A percentile compares a stretch with the other conserved stretches of the same genome.
Conservation (phyloP, 2,888 invertebrate species). For the Yponomeuta malinellus region DNA sequence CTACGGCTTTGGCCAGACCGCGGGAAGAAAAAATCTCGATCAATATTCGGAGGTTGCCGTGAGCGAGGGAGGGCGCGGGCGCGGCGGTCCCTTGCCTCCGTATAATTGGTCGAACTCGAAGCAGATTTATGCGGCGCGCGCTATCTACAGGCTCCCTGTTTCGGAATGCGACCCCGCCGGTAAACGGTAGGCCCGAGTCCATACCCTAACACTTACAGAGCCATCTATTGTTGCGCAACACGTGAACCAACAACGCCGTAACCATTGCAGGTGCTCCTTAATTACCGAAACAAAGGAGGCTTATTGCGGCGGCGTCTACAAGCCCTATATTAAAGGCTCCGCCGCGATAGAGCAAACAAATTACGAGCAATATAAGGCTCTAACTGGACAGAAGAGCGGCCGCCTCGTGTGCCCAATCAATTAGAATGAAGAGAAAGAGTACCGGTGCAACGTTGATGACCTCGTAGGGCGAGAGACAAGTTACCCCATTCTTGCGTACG, state of each 20-base stretch:
- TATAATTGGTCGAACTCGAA: constrained; percentile 60
- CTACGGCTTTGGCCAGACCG: constrained; percentile 37
- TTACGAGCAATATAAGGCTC: constrained; percentile 56
- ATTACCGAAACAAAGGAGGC: constrained; percentile 51
- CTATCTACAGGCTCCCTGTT: constrained; percentile 31
- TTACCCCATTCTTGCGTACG: constrained; percentile 5
- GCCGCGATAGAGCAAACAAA: constrained; percentile 44
- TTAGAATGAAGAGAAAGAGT: constrained; percentile 36
- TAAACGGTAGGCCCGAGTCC: constrained; percentile 14
- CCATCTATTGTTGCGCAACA: constrained; percentile 4
- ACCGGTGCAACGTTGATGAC: constrained; percentile 24
- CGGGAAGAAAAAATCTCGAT: constrained; percentile 52
- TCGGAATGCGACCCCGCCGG: constrained; percentile 28
- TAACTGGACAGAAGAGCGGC: constrained; percentile 46
- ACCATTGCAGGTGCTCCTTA: constrained; percentile 28
- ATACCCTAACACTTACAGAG: neutral
- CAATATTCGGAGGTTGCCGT: constrained; percentile 53
- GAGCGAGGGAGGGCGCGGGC: constrained; percentile 21
- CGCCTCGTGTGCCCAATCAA: constrained; percentile 46
- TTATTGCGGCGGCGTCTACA: constrained; percentile 34
- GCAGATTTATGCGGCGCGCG: constrained; percentile 51
- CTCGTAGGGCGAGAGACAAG: neutral
- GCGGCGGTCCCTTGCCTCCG: constrained; percentile 37
- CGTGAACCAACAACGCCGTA: constrained; percentile 22
- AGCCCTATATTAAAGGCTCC: constrained; percentile 63